Base-by-base conservation (phyloP, 2,888 invertebrate species). In the Boloria selene region DNA sequence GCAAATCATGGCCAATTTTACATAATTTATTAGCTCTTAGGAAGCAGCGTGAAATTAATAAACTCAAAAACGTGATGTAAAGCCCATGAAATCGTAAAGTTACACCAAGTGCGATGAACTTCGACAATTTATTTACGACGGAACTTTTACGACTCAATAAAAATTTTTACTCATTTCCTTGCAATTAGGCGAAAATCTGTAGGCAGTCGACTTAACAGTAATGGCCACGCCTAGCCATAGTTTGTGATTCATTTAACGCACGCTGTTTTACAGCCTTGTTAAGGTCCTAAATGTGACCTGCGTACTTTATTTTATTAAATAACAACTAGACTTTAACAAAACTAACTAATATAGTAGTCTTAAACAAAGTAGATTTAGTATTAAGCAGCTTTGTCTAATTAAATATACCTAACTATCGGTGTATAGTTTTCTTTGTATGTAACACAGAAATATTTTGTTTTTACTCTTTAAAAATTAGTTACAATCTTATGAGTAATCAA, bases 141-240 rank as follows among this genome's bases (percentile, higher is more conserved):
- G 73, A 77, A 80, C 75, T 84, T 88, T 88, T 88, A 90, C 81
- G 75, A 78, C 78, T 73, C 81, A 74, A 87, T 89, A 87, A 88
- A 88, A 87, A 83, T 77, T 83, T 86, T 85, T 83, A 82, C 81
- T 83, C 82, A 84, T 86, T 87, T 85, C 82, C 82, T 75, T 65
- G 78, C 85, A 85, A 85, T 87, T 87, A 85, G 81, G 79, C 72
- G 76, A 72, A 76, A 74, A 72, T 72, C 68, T 68, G 70, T 67
- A 66, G 54, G 70, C 67, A 67, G 54, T 17, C 49, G 38, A 61
- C 61, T 61, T 64, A 56, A 52, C 64, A 59, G 60, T 56, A 61
- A 67, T 49, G 50, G 50, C 58, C 61, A 42, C 44, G 55, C 64
- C 64, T 55, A 52, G 59, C 61, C 14, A 60, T 51, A 56, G 64